Evolutionary conservation across 2,888 invertebrate species (phyloP), one percentile per base, ranked within the genome.

Genomic region (Melanargia galathea): DNA sequence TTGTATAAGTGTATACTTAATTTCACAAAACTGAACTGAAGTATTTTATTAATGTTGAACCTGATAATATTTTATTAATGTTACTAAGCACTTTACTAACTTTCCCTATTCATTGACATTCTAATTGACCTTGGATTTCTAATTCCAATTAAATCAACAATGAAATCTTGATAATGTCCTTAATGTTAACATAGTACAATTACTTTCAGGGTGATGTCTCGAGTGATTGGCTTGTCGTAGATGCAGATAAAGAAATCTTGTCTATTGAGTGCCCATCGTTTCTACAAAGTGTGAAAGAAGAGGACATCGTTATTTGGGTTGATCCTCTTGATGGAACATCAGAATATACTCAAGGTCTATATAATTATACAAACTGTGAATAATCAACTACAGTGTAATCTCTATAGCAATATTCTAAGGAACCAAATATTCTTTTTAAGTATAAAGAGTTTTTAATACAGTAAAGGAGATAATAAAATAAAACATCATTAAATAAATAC

Each of bases 301-400:
- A 97, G 73, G 97, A 99, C 77, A 94, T 98, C 71, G 97, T 97
- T 11, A 93, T 99, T 22, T 99, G 99, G 99, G 98, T 99, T 0
- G 99, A 99, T 91, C 99, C 99, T 0, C 89, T 99, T 8, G 99
- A 99, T 93, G 99, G 99, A 40, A 99, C 99, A 22, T 94, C 96
- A 6, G 99, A 99, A 87, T 99, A 98, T 78, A 97, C 99, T n/a
- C 96, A 98, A 93, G 96, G 95, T 95, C 63, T 63, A 63, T 43
- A 48, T 16, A 33, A 55, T 57, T 51, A 45, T 43, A 18, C 18
- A 18, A 18, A 7, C 2, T 18, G 16, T 13, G 11, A 35, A 35
- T 35, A 13, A 35, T 35, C 13, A 43, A 18, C 1, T 0, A 16
- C n/a, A 18, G 1, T 43, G 18, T 18, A 16, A 18, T 18, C 8